phyloP scores from a whole-genome alignment of 1,140 invertebrate species.

The Aphelinus certus region DNA sequence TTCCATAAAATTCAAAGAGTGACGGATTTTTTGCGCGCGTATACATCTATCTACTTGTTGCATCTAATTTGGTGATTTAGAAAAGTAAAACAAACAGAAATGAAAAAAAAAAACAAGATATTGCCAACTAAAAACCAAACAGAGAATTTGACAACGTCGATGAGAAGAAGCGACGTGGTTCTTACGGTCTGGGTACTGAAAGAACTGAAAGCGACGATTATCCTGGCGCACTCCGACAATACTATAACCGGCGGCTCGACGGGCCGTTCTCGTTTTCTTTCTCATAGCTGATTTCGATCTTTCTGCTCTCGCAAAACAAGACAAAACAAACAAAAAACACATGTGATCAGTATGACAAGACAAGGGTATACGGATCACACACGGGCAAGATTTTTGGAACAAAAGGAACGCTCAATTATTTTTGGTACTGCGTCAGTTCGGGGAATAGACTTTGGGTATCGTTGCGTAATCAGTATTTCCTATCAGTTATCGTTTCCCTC shows the following conservation, averaged over 20 bases:
- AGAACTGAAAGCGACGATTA: constrained; percentile 64
- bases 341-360: constrained; percentile 44
- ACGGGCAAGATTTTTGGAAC: neutral
- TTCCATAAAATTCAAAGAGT: constrained; percentile 1
- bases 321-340: constrained; percentile 38
- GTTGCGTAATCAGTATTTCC: no score
- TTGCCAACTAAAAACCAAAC: constrained; percentile 44
- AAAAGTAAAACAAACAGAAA: constrained; percentile 26
- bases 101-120: constrained; percentile 28
- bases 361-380: constrained; percentile 1
- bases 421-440: no score
- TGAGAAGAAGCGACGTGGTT: constrained; percentile 29
- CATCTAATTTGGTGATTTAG: constrained; percentile 8
- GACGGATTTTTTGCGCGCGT: constrained; percentile 1
- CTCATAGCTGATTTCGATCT: constrained; percentile 53
- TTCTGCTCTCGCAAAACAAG: constrained; percentile 50
- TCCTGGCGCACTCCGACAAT: constrained; percentile 64
- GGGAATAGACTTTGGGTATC: no score
- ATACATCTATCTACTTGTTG: constrained; percentile 18
- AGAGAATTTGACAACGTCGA: constrained; percentile 20
- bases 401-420: no score
- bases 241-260: constrained; percentile 64
- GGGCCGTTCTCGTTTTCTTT: constrained; percentile 59
- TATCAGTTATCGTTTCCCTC: no score
- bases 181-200: constrained; percentile 65